phyloP scores from a whole-genome alignment of 2,888 invertebrate genomes.

The Leucophenga maculata region DNA sequence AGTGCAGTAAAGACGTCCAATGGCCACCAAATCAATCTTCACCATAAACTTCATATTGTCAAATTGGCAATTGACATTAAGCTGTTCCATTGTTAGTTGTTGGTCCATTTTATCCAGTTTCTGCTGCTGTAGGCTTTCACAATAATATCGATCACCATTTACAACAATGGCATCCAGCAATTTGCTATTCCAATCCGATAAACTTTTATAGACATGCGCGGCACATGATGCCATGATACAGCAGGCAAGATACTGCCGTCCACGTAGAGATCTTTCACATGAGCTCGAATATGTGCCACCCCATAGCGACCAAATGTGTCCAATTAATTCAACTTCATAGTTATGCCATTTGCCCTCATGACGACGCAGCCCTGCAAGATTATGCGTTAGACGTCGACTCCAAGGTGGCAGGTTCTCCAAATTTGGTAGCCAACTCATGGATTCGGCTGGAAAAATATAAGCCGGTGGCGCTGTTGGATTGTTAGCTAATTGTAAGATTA shows the following conservation, averaged over 20 bases:
- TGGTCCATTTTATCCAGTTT: no score
- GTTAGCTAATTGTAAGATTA: neutral
- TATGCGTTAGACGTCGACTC: slow-evolving; percentile 53
- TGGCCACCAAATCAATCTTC: slow-evolving; percentile 74
- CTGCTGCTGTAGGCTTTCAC: slow-evolving; percentile 70
- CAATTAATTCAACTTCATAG: slow-evolving; percentile 79
- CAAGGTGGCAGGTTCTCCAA: slow-evolving; percentile 56
- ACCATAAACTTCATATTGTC: slow-evolving; percentile 75
- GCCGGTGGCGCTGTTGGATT: neutral
- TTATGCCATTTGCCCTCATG: slow-evolving; percentile 70
- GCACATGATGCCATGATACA: slow-evolving; percentile 76
- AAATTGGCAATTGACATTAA: slow-evolving; percentile 73
- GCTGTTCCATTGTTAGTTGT: no score
- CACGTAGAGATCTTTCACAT: slow-evolving; percentile 75
- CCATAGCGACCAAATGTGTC: slow-evolving; percentile 79
- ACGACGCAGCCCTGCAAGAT: neutral
- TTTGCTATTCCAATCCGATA: slow-evolving; percentile 77
- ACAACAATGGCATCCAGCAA: slow-evolving; percentile 77
- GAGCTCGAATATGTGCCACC: slow-evolving; percentile 77
- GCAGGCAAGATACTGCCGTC: slow-evolving; percentile 77
- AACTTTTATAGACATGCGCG: slow-evolving; percentile 74
- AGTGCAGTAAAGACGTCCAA: slow-evolving; percentile 75
- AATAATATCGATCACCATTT: slow-evolving; percentile 76
- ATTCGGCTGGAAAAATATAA: slow-evolving; percentile 37
- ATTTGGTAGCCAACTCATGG: slow-evolving; percentile 56